A percentile compares a stretch with the other conserved stretches of the same genome.
Evolutionary conservation across 2,797 vertebrate genomes (phyloP).

Genomic region (Diplodus puntazzo): DNA sequence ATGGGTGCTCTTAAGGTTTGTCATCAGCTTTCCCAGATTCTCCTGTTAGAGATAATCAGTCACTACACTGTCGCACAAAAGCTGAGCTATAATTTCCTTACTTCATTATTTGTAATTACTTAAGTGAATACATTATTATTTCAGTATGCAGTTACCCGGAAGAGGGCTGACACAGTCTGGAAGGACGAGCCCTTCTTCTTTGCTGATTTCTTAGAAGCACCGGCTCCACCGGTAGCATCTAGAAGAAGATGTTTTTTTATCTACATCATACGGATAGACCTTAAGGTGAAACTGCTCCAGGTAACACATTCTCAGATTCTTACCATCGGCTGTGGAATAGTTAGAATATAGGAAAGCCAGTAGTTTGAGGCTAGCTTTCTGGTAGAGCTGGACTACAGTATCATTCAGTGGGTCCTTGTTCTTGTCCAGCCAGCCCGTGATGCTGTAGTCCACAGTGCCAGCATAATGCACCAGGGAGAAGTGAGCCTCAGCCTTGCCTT

Average conservation of each 20-base stretch:
- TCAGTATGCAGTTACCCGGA: constrained; percentile 59
- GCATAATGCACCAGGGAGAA: constrained; percentile 88
- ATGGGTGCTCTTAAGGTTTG: constrained; percentile 88
- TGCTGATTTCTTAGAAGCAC: constrained; percentile 79
- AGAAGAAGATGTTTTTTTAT: constrained; percentile 1
- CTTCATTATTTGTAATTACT: not conserved
- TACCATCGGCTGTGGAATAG: constrained; percentile 60
- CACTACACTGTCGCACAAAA: not conserved
- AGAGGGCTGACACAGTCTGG: constrained; percentile 73
- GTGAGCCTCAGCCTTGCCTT: constrained; percentile 84
- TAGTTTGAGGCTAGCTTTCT: constrained; percentile 88
- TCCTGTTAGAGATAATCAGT: constrained; percentile 78
- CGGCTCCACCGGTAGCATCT: constrained; percentile 37
- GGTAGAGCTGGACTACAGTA: constrained; percentile 86
- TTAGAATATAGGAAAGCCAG: constrained; percentile 83
- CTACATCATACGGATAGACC: not conserved
- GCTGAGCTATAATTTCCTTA: not conserved
- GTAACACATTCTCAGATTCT: not conserved
- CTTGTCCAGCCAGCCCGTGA: constrained; percentile 87
- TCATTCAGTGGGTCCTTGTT: constrained; percentile 90
- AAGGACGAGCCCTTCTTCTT: constrained; percentile 74
- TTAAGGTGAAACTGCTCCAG: not conserved
- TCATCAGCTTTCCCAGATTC: constrained; percentile 90
- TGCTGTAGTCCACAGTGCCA: constrained; percentile 75
- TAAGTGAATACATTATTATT: not conserved